Conservation (phyloP, 2,113 vertebrate genomes). For the Capreolus pygargus region DNA sequence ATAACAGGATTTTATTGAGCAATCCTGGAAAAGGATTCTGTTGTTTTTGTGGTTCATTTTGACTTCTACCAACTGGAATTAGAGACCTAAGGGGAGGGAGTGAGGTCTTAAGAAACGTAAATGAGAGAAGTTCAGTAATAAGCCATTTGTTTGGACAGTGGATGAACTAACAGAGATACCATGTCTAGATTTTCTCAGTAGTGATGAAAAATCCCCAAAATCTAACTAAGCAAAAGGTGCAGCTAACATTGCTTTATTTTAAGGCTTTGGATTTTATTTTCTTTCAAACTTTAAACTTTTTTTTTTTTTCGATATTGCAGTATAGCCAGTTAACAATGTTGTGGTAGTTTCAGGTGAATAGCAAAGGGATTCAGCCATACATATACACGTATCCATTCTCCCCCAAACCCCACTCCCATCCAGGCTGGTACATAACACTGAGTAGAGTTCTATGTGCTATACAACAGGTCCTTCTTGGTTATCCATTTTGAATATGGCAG, state of each 20-base stretch:
- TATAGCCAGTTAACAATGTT: neutral
- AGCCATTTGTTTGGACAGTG: neutral
- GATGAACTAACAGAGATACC: neutral
- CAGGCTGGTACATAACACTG: neutral
- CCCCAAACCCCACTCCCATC: neutral
- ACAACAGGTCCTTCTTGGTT: neutral
- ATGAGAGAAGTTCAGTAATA: neutral
- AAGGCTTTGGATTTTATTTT: neutral
- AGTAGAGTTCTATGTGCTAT: neutral
- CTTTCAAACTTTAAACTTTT: neutral
- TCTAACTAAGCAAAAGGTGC: neutral
- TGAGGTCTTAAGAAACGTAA: neutral
- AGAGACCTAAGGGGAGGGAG: neutral
- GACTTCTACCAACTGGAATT: constrained; percentile 3
- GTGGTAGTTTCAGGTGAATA: neutral
- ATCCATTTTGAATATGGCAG: neutral
- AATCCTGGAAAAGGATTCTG: neutral
- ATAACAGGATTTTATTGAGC: neutral
- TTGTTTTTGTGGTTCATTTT: neutral
- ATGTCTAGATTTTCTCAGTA: neutral
- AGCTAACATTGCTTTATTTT: neutral
- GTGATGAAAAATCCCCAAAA: neutral
- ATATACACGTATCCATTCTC: neutral
- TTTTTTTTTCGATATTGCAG: neutral
- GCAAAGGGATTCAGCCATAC: neutral